These are phyloP conservation scores for Meloidogyne exigua DNA, from an alignment of 1,140 invertebrate species.

Conservation along the genomic window DNA sequence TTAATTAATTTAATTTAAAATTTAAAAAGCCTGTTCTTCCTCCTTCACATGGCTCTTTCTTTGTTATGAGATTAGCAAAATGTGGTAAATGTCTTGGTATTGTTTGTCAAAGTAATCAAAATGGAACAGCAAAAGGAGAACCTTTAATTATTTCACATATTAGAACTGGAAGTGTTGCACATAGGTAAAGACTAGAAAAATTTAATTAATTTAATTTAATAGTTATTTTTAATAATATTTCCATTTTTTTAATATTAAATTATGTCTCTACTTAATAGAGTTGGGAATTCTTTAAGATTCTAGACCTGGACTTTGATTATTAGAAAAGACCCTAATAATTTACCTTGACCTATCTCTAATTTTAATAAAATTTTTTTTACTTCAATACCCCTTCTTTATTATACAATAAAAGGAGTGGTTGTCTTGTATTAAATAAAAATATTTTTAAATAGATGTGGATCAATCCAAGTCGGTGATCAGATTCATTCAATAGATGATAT, in stretches of 20 bases:
- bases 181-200: slow-evolving; percentile 65
- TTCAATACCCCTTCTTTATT: too few relatives aligned
- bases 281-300: too few relatives aligned
- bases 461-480: slow-evolving; percentile 79
- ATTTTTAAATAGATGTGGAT: slow-evolving; percentile 69
- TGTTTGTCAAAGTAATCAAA: slow-evolving; percentile 75
- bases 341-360: too few relatives aligned
- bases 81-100: slow-evolving; percentile 77
- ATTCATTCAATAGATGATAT: slow-evolving; percentile 83
- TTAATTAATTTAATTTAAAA: slow-evolving; percentile 8
- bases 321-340: too few relatives aligned
- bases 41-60: slow-evolving; percentile 75
- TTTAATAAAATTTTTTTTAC: too few relatives aligned
- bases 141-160: slow-evolving; percentile 79
- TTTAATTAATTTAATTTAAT: too few relatives aligned
- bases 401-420: too few relatives aligned
- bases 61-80: slow-evolving; percentile 82
- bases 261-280: too few relatives aligned
- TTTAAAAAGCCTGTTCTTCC: slow-evolving; percentile 79
- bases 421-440: too few relatives aligned
- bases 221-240: too few relatives aligned
- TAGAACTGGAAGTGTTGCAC: slow-evolving; percentile 81
- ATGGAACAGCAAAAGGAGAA: slow-evolving; percentile 67
- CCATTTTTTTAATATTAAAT: too few relatives aligned
- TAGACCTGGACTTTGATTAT: too few relatives aligned